These are phyloP conservation scores for Molanna angustata DNA, from an alignment of 2,888 invertebrate genomes.

Conservation along the genomic window DNA sequence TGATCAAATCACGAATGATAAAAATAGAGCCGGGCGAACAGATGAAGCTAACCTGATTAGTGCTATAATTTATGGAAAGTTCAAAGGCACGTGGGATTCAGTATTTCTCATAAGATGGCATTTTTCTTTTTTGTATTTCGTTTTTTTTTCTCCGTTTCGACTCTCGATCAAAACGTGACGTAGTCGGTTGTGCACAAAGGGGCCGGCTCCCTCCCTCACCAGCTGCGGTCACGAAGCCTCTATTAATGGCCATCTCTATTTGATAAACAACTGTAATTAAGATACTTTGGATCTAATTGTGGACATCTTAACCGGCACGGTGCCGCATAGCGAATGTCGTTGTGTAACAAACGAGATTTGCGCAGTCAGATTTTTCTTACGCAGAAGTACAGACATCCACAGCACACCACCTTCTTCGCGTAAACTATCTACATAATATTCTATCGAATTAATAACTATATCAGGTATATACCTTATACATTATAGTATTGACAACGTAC, in stretches of 20 bases:
- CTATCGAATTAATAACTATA: too few relatives aligned
- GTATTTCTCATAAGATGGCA: constrained; percentile 28
- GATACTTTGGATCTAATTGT: constrained; percentile 28
- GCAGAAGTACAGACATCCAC: too few relatives aligned
- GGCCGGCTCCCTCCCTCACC: constrained; percentile 17
- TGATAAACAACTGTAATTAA: constrained; percentile 32
- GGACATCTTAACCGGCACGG: constrained; percentile 20
- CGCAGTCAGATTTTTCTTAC: too few relatives aligned
- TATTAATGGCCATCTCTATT: constrained; percentile 27
- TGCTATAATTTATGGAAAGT: constrained; percentile 28
- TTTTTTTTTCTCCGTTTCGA: neutral
- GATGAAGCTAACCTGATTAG: constrained; percentile 27
- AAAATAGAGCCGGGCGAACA: constrained; percentile 17
- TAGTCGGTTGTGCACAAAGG: constrained; percentile 22
- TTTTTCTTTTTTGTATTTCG: constrained; percentile 17
- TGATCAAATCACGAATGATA: constrained; percentile 20
- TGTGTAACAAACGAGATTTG: neutral
- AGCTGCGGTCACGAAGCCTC: constrained; percentile 23
- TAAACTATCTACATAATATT: too few relatives aligned
- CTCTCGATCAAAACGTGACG: constrained; percentile 25
- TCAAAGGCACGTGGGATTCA: constrained; percentile 30
- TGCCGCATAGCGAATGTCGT: constrained; percentile 20
- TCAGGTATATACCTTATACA: too few relatives aligned
- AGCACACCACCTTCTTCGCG: too few relatives aligned
- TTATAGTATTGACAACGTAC: too few relatives aligned